phyloP scores from a whole-genome alignment of 92 coral and sea anemone genomes.

The Plumapathes pennacea region DNA sequence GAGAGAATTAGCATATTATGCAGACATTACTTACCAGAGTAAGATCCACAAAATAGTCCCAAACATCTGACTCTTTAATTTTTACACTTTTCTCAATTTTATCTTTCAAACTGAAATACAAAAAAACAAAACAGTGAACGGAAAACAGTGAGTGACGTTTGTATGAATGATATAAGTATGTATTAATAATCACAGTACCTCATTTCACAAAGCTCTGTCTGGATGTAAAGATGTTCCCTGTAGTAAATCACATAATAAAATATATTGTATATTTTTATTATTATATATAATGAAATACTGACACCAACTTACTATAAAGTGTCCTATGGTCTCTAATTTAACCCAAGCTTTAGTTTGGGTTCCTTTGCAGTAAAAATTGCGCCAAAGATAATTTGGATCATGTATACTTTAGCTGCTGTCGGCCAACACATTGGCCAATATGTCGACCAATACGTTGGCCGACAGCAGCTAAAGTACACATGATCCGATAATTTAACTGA shows the following conservation, averaged over 20 bases:
- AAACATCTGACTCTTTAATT: conserved; percentile 73
- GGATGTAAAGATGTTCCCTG: conserved; percentile 94
- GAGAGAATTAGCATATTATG: neutral
- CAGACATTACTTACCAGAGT: conserved; percentile 75
- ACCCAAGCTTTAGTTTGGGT: neutral
- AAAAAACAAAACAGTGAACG: conserved; percentile 7
- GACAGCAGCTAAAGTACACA: no score
- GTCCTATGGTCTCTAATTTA: neutral
- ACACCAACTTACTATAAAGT: neutral
- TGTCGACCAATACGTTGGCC: no score
- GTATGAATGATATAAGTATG: neutral
- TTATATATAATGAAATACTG: neutral
- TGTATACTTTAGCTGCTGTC: no score
- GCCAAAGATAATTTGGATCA: no score
- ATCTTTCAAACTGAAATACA: conserved; percentile 68
- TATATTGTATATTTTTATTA: neutral
- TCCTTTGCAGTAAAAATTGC: neutral
- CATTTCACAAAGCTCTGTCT: conserved; percentile 92
- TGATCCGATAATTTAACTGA: no score
- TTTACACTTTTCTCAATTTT: conserved; percentile 69
- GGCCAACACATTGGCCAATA: no score
- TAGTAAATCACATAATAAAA: neutral
- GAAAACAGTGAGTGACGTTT: neutral
- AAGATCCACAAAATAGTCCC: conserved; percentile 87
- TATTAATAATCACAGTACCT: conserved; percentile 47